These are phyloP conservation scores for Sepioteuthis lessoniana DNA, from an alignment of 2,888 invertebrate genomes.

Conservation along the genomic window DNA sequence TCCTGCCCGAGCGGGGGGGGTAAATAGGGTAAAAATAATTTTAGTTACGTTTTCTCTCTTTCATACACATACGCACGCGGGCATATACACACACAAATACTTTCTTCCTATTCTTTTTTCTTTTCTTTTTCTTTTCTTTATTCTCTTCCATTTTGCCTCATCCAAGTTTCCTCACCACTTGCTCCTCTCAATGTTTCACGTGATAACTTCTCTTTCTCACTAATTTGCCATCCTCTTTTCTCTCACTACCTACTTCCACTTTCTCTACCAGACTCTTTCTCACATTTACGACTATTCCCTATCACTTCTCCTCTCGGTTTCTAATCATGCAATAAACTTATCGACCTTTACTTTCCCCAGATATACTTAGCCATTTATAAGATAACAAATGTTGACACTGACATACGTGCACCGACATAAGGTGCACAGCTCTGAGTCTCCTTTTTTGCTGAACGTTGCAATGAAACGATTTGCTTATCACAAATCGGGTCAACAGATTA, in stretches of 20 bases:
- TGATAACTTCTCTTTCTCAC: not conserved
- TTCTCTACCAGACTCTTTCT: no score
- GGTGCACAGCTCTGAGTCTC: not conserved
- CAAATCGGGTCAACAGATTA: not conserved
- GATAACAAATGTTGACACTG: conserved; percentile 33
- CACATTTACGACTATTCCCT: no score
- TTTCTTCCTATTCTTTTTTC: not conserved
- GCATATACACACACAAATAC: not conserved
- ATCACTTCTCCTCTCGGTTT: not conserved
- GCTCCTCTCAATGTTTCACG: not conserved
- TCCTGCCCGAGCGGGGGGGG: no score
- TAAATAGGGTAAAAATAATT: no score
- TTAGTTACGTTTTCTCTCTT: no score
- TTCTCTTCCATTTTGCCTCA: no score
- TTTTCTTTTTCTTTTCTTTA: not conserved
- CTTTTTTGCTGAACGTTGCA: not conserved
- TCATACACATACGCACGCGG: no score
- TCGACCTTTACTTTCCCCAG: not conserved
- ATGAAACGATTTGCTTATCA: not conserved
- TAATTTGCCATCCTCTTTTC: no score
- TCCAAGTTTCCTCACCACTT: no score
- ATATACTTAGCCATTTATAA: conserved; percentile 17
- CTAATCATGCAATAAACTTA: conserved; percentile 4
- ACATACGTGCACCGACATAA: not conserved
- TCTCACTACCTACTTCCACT: not conserved